Evolutionary conservation across 2,113 vertebrate genomes (phyloP).

Genomic region (Dasypus novemcinctus): DNA sequence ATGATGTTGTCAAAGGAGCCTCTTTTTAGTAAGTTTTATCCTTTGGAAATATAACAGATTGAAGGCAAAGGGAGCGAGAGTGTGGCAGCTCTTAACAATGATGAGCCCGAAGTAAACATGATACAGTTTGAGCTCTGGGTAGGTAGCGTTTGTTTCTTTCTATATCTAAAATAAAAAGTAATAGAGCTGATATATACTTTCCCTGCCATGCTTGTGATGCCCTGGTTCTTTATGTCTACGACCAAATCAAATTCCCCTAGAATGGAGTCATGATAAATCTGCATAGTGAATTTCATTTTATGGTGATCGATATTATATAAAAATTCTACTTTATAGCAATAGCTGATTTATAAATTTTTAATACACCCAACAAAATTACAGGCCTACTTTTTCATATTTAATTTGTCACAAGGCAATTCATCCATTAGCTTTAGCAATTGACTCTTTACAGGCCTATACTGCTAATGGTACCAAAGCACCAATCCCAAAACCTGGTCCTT

Average conservation of each 20-base stretch:
- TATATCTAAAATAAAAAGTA: not conserved
- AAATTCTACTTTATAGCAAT: not conserved
- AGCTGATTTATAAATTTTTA: constrained; percentile 34
- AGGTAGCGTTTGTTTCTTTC: not conserved
- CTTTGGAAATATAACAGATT: not conserved
- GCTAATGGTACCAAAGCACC: not conserved
- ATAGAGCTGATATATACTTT: not conserved
- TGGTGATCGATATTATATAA: not conserved
- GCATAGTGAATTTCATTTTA: not conserved
- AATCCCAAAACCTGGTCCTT: not conserved
- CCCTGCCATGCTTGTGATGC: not conserved
- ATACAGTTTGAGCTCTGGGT: not conserved
- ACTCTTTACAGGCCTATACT: not conserved
- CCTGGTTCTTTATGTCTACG: not conserved
- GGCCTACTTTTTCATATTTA: constrained; percentile 19
- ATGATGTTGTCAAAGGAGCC: not conserved
- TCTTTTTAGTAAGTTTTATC: not conserved
- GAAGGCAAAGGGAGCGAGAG: not conserved
- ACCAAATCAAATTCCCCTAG: not conserved
- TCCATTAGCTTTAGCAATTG: not conserved
- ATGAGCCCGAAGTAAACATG: rapidly evolving
- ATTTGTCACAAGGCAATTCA: constrained; percentile 18
- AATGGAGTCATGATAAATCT: not conserved
- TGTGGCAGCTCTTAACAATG: not conserved
- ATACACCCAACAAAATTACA: not conserved